Evolutionary conservation across 2,797 vertebrate species (phyloP).

Genomic region (Sorex maritimensis): DNA sequence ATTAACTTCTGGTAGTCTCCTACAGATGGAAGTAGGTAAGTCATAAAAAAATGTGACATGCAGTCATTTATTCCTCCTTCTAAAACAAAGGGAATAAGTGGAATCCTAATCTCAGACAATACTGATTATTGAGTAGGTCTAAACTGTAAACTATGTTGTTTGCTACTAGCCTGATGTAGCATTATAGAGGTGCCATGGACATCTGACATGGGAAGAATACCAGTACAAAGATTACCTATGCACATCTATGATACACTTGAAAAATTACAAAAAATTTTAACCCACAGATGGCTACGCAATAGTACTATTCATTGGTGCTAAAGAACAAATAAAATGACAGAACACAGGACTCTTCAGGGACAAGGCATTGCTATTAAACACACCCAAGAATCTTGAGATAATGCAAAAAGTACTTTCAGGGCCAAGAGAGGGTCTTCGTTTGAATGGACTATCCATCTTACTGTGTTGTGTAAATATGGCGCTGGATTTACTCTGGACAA

Average conservation of each 20-base stretch:
- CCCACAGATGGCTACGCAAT: conserved; percentile 51
- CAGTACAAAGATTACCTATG: conserved; percentile 49
- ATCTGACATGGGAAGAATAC: conserved; percentile 41
- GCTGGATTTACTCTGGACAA: conserved; percentile 19
- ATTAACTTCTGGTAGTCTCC: conserved; percentile 47
- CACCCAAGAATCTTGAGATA: conserved; percentile 61
- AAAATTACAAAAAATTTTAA: conserved; percentile 44
- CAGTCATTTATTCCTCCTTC: conserved; percentile 23
- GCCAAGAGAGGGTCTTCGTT: conserved; percentile 52
- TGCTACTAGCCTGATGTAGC: conserved; percentile 16
- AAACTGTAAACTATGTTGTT: background rate
- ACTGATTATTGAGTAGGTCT: background rate
- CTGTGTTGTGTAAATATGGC: conserved; percentile 36
- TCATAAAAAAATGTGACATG: background rate
- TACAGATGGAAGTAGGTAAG: background rate
- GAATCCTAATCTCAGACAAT: conserved; percentile 32
- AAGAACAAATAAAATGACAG: conserved; percentile 61
- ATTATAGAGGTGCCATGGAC: background rate
- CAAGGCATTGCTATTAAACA: conserved; percentile 47
- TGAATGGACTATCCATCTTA: background rate
- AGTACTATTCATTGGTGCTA: conserved; percentile 23
- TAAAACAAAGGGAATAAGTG: conserved; percentile 16
- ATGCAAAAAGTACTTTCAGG: conserved; percentile 56
- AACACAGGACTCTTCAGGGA: conserved; percentile 43
- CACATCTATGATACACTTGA: conserved; percentile 39